Base-by-base conservation (phyloP, 2,797 vertebrate species). In the Cyprinella venusta region DNA sequence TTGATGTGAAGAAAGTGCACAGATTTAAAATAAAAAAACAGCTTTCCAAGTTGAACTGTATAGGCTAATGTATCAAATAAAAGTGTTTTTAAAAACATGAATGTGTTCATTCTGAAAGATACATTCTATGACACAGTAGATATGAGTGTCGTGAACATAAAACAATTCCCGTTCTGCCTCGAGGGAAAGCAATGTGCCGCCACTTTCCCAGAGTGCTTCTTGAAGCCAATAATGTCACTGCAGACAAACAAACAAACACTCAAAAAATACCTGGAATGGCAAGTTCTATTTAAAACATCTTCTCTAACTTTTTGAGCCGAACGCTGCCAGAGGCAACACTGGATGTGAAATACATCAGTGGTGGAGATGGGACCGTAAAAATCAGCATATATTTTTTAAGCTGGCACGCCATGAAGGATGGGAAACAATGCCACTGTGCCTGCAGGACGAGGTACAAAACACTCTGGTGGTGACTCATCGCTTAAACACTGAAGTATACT, bases 361-460 rank as follows among this genome's bases (percentile, higher is more conserved):
- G 19, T 80, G 80, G 45, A 83, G 64, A 79, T 68, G 75, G 52
- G 69, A 81, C 76, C 18, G 26, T 63, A 80, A 74, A 80, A 65
- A 86, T 89, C 79, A 71, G 84, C 79, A 84, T 80, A 26, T 19
- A 68, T 70, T 84, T 48, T 70, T 87, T 70, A 63, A 80, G 64
- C 64, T 81, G 40, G 76, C 64, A 81, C 56, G n/a, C 36, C 61
- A 70, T 42, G 5, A 59, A 48, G n/a, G 33, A 74, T 36, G 40
- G 70, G 30, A 81, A 64, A 76, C 79, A 72, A 38, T 84, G 76
- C 10, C 45, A 38, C 80, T 77, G 61, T 50, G 30, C 63, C 33
- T 77, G 24, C 75, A 40, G 18, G 71, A 52, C 59, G 15, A 33
- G 50, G 16, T 26, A 65, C 38, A 65, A 52, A 64, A 82, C 26